Evolutionary conservation across 2,888 invertebrate genomes (phyloP).

Genomic region (Strigamia transsilvanica): DNA sequence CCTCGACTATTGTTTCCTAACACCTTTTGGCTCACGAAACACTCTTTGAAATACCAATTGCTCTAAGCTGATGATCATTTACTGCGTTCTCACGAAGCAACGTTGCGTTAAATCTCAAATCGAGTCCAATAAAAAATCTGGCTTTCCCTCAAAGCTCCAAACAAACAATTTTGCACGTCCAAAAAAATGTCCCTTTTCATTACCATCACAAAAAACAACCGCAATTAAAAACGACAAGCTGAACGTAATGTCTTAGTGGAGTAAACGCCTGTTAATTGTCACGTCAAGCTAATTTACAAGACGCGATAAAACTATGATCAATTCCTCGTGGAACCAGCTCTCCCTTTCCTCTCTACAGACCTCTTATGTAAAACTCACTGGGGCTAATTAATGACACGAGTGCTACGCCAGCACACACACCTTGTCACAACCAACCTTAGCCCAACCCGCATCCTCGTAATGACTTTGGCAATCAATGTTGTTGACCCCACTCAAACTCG

Average conservation of each 20-base stretch:
- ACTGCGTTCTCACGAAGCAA: too few relatives aligned
- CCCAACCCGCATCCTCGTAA: not conserved
- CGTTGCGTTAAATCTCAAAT: too few relatives aligned
- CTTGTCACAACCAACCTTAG: conserved; percentile 38
- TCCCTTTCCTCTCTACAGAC: not conserved
- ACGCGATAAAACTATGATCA: conserved; percentile 43
- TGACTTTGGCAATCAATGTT: conserved; percentile 12
- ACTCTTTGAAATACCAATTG: too few relatives aligned
- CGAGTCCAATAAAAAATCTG: too few relatives aligned
- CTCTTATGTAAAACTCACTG: conserved; percentile 27
- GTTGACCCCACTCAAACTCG: too few relatives aligned
- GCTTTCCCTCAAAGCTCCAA: not conserved
- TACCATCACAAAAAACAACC: not conserved
- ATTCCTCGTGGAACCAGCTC: conserved; percentile 12
- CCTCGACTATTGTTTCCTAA: too few relatives aligned
- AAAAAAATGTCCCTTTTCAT: not conserved
- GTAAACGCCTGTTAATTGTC: conserved; percentile 34
- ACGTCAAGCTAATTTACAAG: conserved; percentile 40
- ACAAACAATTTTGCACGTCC: not conserved
- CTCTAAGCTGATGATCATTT: too few relatives aligned
- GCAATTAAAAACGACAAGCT: not conserved
- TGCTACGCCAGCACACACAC: conserved; percentile 5
- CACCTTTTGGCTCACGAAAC: too few relatives aligned
- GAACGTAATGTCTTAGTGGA: not conserved
- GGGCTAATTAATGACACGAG: conserved; percentile 31